Evolutionary conservation across 2,797 vertebrate genomes (phyloP), one percentile per base, ranked within the genome.

Genomic region (Sebastes itinus): DNA sequence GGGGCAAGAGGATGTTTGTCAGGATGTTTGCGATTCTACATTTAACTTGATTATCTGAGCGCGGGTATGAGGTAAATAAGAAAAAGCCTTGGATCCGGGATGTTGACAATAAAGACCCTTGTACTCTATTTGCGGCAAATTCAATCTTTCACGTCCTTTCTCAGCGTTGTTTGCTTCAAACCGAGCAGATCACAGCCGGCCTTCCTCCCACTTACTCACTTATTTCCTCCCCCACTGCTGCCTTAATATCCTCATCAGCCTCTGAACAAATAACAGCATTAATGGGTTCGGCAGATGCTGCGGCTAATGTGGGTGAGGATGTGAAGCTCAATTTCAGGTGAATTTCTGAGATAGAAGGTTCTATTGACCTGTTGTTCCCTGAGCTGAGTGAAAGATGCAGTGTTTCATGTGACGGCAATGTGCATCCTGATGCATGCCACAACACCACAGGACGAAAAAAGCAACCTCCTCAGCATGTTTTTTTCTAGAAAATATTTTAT

Each of bases 211-310:
- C 86, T 83, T 78, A 56, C 63, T 2, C 54, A n/a, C 60, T 58
- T 52, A 74, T 85, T 85, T 90, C 78, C 74, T 77, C 75, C 75
- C 81, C 54, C 32, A 23, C 76, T 64, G 80, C 68, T 72, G 42
- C 62, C 23, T 72, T 83, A 73, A 87, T 79, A 61, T 75, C 77
- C 79, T 86, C 89, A 82, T 88, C 86, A 85, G 72, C 78, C 25
- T 78, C 72, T 63, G 14, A 83, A 85, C 82, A 81, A 82, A 82
- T 54, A 78, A 28, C 58, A 52, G 25, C 67, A 13, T 58, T 77
- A 75, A 74, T 70, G 46, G 72, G 6, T 79, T 69, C 1, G 5
- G 73, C 73, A 52, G 76, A 78, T 61, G 78, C 63, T 18, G 60
- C n/a, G 2, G 63, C 65, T 62, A 65, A 20, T 12, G 11, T 46